These are phyloP conservation scores for Acanthacorydalis orientalis DNA, from an alignment of 2,888 invertebrate species.

Conservation along the genomic window DNA sequence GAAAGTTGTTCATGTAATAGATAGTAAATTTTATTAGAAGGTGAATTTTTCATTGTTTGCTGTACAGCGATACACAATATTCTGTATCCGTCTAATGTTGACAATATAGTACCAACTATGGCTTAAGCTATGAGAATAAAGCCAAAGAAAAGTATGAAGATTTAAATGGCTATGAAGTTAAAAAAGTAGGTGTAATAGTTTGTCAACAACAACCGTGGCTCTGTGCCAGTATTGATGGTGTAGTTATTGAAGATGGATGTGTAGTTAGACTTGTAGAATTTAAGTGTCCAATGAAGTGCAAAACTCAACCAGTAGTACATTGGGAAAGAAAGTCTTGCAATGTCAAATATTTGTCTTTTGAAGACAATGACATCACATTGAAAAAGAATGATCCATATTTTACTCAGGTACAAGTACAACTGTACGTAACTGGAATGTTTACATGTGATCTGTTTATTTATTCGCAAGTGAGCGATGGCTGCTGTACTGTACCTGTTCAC, in stretches of 20 bases:
- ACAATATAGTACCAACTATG: too few species aligned
- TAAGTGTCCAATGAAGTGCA: slow-evolving; percentile 11
- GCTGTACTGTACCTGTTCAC: slow-evolving; percentile 4
- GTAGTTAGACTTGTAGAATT: slow-evolving; percentile 8
- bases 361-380: background rate
- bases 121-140: background rate
- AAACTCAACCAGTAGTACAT: slow-evolving; percentile 7
- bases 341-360: background rate
- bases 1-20: too few species aligned
- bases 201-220: slow-evolving; percentile 9
- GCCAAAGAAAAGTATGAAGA: slow-evolving; percentile 1
- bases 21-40: too few species aligned
- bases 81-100: too few species aligned
- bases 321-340: background rate
- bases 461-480: slow-evolving; percentile 5
- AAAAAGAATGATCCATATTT: background rate
- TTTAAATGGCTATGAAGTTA: background rate
- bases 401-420: slow-evolving; percentile 7
- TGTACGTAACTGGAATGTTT: slow-evolving; percentile 6
- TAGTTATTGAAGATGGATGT: slow-evolving; percentile 9
- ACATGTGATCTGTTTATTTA: slow-evolving; percentile 7
- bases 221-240: slow-evolving; percentile 9
- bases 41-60: too few species aligned
- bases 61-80: too few species aligned
- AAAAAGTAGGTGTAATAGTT: slow-evolving; percentile 1